phyloP scores from a whole-genome alignment of 2,797 vertebrate genomes.

The Lycodopsis pacificus region DNA sequence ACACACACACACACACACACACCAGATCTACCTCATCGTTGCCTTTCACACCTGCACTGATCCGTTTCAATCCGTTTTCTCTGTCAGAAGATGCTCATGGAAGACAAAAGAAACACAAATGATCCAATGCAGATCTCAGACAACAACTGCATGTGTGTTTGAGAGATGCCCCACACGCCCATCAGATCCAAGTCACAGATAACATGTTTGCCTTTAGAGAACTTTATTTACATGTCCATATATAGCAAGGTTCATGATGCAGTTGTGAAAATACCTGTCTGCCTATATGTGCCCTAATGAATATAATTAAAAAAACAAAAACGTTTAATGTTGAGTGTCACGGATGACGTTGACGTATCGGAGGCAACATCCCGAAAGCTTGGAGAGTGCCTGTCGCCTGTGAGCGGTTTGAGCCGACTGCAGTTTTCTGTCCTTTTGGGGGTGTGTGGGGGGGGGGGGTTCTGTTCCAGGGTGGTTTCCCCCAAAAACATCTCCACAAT shows the following conservation, averaged over 20 bases:
- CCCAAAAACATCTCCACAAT: constrained; percentile 42
- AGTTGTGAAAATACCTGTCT: constrained; percentile 74
- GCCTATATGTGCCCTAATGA: constrained; percentile 81
- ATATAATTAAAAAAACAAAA: constrained; percentile 73
- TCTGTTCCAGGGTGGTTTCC: constrained; percentile 41
- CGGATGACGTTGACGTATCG: constrained; percentile 40
- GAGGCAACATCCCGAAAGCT: constrained; percentile 59
- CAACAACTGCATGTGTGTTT: neutral
- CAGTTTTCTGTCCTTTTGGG: constrained; percentile 44
- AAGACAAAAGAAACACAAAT: constrained; percentile 7
- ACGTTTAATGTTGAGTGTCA: constrained; percentile 61
- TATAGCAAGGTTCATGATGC: constrained; percentile 80
- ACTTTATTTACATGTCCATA: constrained; percentile 88
- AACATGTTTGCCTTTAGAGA: constrained; percentile 79
- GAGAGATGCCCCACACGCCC: neutral
- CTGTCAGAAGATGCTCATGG: neutral
- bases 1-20: neutral
- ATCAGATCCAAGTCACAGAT: constrained; percentile 45
- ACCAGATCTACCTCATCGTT: neutral
- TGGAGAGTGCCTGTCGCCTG: constrained; percentile 24
- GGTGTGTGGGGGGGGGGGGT: neutral
- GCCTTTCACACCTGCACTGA: neutral
- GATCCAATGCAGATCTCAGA: neutral
- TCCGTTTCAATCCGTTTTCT: constrained; percentile 8
- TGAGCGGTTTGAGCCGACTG: constrained; percentile 44